Evolutionary conservation across 2,797 vertebrate genomes (phyloP).

Genomic region (Darevskia mixta): DNA sequence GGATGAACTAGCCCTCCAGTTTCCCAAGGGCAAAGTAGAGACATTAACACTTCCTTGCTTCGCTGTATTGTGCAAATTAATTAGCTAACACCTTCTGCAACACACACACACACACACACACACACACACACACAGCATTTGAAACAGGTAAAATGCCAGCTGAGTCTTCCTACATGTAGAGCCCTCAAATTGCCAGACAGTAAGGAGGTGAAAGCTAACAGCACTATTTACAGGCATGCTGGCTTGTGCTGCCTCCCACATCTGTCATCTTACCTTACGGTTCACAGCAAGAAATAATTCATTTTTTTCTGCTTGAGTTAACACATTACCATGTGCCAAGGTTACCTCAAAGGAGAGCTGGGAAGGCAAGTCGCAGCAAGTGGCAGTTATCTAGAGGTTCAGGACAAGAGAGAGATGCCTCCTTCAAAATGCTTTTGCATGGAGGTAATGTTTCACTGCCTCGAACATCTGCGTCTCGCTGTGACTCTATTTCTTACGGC

Average conservation of each 20-base stretch:
- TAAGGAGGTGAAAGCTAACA: not conserved
- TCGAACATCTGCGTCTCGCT: not conserved
- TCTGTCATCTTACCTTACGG: constrained; percentile 15
- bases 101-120: not conserved
- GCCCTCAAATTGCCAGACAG: constrained; percentile 16
- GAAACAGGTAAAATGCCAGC: constrained; percentile 11
- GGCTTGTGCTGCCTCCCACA: not conserved
- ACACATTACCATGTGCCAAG: constrained; percentile 22
- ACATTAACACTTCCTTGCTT: constrained; percentile 6
- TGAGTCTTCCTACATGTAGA: not conserved
- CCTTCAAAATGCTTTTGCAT: not conserved
- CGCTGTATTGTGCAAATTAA: constrained; percentile 17
- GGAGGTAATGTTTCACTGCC: not conserved
- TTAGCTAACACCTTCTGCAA: not conserved
- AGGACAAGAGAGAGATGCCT: constrained; percentile 17
- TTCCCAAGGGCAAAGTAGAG: not conserved
- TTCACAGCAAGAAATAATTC: constrained; percentile 36
- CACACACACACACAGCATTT: not conserved
- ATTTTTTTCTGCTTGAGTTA: constrained; percentile 36
- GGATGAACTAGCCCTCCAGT: constrained; percentile 5
- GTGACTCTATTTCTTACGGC: not conserved
- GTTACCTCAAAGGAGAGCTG: constrained; percentile 22
- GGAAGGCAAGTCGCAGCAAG: constrained; percentile 35
- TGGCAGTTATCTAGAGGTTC: constrained; percentile 8
- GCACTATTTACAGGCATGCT: constrained; percentile 9